Conservation (phyloP, 2,888 invertebrate species). For the Drosophila anomalata region DNA sequence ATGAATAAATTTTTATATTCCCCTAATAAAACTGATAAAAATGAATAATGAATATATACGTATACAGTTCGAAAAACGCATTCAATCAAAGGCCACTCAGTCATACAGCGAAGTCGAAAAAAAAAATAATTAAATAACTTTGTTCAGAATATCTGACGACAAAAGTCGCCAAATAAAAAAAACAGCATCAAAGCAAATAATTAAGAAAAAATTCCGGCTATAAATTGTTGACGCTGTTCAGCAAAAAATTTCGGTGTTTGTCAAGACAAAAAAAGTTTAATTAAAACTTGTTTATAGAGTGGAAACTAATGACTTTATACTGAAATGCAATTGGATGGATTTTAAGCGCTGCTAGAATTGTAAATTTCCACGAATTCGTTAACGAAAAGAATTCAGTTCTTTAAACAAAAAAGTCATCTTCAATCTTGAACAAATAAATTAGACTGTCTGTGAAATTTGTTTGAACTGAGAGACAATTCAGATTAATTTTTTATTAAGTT, state of each 20-base stretch:
- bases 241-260: neutral
- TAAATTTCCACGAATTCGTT: neutral
- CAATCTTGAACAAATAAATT: slow-evolving; percentile 6
- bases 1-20: slow-evolving; percentile 18
- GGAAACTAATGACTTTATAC: slow-evolving; percentile 29
- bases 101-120: neutral
- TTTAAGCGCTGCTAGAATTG: neutral
- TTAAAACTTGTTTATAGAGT: slow-evolving; percentile 26
- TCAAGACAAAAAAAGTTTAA: slow-evolving; percentile 3
- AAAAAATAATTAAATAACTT: slow-evolving; percentile 34
- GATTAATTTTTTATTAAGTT: slow-evolving; percentile 39
- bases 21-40: slow-evolving; percentile 20
- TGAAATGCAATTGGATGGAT: neutral
- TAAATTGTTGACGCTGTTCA: slow-evolving; percentile 16
- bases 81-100: slow-evolving; percentile 17
- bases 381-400: neutral
- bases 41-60: slow-evolving; percentile 10
- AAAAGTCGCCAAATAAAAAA: slow-evolving; percentile 15
- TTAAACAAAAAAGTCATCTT: neutral
- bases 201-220: slow-evolving; percentile 28
- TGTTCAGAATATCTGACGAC: slow-evolving; percentile 20
- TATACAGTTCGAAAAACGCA: slow-evolving; percentile 21
- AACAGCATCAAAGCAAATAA: slow-evolving; percentile 21
- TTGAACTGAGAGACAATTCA: slow-evolving; percentile 14
- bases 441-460: neutral